Conservation (phyloP, 2,113 vertebrate genomes). For the Oryctolagus cuniculus region mOryCun1.1 NC_091452.1:12265001-12265500, state of each 20-base stretch:
- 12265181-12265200: neutral
- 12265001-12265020: neutral
- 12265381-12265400: neutral
- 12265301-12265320: neutral
- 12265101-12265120: neutral
- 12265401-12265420: accelerated
- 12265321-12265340: neutral
- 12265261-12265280: neutral
- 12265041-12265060: neutral
- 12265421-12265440: neutral
- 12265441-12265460: accelerated
- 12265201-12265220: neutral
- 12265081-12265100: too few relatives aligned
- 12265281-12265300: neutral
- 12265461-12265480: neutral
- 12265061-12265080: neutral
- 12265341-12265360: neutral
- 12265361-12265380: neutral
- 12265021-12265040: neutral
- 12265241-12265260: neutral
- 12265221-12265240: neutral
- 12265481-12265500: neutral
- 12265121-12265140: neutral
- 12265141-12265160: too few relatives aligned
- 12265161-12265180: neutral